phyloP scores from a whole-genome alignment of 2,797 vertebrate genomes.

The Toxotes lorentzi region DNA sequence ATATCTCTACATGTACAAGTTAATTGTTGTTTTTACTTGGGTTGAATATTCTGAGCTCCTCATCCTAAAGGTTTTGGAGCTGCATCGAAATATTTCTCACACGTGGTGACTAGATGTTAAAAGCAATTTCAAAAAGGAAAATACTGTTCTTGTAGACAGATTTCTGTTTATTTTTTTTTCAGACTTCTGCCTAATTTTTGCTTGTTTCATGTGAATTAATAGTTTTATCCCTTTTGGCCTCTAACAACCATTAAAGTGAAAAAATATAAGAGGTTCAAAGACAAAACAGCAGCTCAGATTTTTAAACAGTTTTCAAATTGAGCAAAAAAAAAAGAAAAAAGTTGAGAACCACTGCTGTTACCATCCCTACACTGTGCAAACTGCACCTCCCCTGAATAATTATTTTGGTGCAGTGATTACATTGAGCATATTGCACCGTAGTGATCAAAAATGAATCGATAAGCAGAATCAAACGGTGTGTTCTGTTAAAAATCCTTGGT shows the following conservation, averaged over 20 bases:
- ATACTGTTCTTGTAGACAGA: too few species aligned
- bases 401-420: neutral
- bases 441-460: neutral
- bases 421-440: constrained; percentile 28
- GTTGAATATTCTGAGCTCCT: too few species aligned
- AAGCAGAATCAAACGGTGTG: constrained; percentile 15
- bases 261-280: too few species aligned
- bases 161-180: neutral
- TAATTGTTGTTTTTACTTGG: neutral
- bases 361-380: neutral
- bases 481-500: neutral
- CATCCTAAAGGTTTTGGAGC: neutral
- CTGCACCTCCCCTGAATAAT: neutral
- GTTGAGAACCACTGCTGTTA: neutral
- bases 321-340: neutral
- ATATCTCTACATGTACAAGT: neutral
- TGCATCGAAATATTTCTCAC: neutral
- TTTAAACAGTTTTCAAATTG: neutral
- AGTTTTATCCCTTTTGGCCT: neutral
- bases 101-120: neutral
- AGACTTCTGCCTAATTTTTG: neutral
- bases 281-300: neutral
- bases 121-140: too few species aligned
- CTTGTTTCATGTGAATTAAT: neutral
- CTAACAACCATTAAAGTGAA: neutral